These are phyloP conservation scores for Brachyalestes nurse DNA, from an alignment of 2,797 vertebrate genomes.

Conservation along the genomic window DNA sequence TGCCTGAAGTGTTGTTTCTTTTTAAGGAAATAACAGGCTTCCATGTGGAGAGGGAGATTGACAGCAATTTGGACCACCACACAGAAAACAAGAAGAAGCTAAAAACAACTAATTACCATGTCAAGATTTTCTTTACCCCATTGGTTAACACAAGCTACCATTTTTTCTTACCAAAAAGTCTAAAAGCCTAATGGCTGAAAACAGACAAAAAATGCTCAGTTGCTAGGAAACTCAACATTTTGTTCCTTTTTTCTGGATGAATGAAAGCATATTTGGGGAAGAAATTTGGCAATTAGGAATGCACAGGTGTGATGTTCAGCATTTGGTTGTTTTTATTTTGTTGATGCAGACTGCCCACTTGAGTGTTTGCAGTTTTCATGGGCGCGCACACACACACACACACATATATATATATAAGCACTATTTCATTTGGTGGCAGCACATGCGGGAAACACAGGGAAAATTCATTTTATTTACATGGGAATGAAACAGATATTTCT, in stretches of 20 bases:
- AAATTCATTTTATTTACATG: background rate
- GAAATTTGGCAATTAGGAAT: background rate
- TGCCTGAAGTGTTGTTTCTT: background rate
- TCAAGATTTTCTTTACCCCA: background rate
- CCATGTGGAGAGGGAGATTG: background rate
- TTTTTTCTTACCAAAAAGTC: background rate
- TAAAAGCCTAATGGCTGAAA: background rate
- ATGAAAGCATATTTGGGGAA: slow-evolving; percentile 10
- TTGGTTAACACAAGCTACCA: background rate
- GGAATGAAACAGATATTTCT: background rate
- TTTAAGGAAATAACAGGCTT: background rate
- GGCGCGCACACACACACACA: background rate
- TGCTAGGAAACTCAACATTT: slow-evolving; percentile 7
- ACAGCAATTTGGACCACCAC: background rate
- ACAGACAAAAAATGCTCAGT: background rate
- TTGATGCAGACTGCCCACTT: slow-evolving; percentile 8
- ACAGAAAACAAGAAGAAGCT: background rate
- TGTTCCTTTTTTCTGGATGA: background rate
- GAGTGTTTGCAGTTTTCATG: background rate
- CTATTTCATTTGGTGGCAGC: background rate
- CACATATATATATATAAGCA: background rate
- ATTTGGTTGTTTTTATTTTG: slow-evolving; percentile 9
- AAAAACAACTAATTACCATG: slow-evolving; percentile 9
- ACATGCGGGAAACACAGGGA: background rate
- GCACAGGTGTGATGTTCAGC: background rate